Evolutionary conservation across 1,140 invertebrate genomes (phyloP).

Genomic region (Drosophila athabasca): DNA sequence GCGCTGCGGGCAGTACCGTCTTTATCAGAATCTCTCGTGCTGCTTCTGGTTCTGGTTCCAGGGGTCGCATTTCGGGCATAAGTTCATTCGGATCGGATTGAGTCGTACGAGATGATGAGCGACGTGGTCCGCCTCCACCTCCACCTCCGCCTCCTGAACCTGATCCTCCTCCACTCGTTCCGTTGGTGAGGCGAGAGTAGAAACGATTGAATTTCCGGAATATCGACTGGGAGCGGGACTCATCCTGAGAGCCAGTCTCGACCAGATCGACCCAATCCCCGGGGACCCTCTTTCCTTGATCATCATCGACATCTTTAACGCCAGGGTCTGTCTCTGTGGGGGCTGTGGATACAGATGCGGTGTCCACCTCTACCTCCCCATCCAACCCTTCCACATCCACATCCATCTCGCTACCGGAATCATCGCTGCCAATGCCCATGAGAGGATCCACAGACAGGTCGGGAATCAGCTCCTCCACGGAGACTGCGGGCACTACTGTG

Average conservation of each 20-base stretch:
- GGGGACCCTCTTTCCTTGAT: not conserved
- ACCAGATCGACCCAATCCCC: slow-evolving; percentile 52
- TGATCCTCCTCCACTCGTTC: not conserved
- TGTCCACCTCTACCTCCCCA: too few relatives aligned
- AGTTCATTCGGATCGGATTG: slow-evolving; percentile 30
- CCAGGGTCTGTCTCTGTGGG: too few relatives aligned
- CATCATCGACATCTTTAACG: not conserved
- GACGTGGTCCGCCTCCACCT: too few relatives aligned
- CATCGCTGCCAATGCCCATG: slow-evolving; percentile 51
- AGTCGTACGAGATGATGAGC: too few relatives aligned
- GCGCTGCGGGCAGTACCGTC: not conserved
- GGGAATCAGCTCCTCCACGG: not conserved
- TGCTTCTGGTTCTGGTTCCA: slow-evolving; percentile 11
- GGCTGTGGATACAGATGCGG: too few relatives aligned
- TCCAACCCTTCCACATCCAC: not conserved
- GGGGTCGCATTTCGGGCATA: slow-evolving; percentile 25
- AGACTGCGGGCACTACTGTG: not conserved
- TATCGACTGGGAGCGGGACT: slow-evolving; percentile 9
- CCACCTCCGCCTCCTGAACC: too few relatives aligned
- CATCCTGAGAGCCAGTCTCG: slow-evolving; percentile 1
- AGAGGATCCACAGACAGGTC: slow-evolving; percentile 5
- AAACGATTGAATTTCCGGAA: slow-evolving; percentile 42
- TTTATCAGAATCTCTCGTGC: too few relatives aligned
- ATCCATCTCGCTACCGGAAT: slow-evolving; percentile 5
- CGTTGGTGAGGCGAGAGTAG: slow-evolving; percentile 31